Conservation (phyloP, 2,113 vertebrate species). For the Aspiorhynchus laticeps region DNA sequence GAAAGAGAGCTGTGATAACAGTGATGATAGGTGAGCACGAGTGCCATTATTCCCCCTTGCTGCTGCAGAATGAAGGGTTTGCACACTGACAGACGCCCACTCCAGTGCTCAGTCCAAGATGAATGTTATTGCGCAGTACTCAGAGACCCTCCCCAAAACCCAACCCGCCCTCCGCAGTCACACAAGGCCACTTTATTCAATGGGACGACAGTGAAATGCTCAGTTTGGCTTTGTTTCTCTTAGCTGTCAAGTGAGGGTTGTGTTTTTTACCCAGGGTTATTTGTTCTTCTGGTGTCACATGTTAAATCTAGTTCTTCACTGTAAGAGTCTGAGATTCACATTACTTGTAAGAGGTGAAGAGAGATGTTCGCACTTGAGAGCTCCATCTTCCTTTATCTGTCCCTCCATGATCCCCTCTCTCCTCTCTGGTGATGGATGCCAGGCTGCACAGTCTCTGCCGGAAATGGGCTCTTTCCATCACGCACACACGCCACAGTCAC, state of each 20-base stretch:
- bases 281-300: neutral
- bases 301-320: neutral
- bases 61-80: constrained; percentile 38
- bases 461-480: constrained; percentile 40
- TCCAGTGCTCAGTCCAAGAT: constrained; percentile 29
- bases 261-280: neutral
- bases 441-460: neutral
- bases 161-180: neutral
- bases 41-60: constrained; percentile 5
- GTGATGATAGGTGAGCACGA: constrained; percentile 19
- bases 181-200: neutral
- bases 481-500: neutral
- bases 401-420: neutral
- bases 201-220: neutral
- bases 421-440: constrained; percentile 34
- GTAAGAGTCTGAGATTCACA: neutral
- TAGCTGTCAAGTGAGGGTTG: neutral
- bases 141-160: neutral
- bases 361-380: neutral
- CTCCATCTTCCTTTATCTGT: constrained; percentile 22
- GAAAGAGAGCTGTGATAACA: constrained; percentile 20
- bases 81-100: constrained; percentile 8
- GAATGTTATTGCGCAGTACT: constrained; percentile 21
- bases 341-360: neutral
- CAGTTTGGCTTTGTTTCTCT: neutral